Evolutionary conservation across 2,113 vertebrate genomes (phyloP).

Genomic region (Cyanocitta stelleri): DNA sequence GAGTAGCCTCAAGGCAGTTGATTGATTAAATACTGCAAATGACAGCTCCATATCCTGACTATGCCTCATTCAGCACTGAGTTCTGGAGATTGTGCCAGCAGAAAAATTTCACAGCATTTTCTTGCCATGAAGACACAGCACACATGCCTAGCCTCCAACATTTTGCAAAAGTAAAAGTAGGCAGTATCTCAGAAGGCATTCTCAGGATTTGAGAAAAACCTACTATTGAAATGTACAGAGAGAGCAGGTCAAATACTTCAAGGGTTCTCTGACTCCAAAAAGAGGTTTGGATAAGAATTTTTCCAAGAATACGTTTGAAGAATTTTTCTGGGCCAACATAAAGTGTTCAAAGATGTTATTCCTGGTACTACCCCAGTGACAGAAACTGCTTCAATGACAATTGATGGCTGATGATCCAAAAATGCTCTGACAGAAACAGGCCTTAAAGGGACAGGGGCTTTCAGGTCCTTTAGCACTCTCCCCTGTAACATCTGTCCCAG

Average conservation of each 20-base stretch:
- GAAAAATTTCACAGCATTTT: not conserved
- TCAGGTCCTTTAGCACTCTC: not conserved
- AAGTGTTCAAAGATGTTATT: not conserved
- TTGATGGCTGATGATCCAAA: not conserved
- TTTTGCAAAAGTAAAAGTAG: not conserved
- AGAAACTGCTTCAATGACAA: not conserved
- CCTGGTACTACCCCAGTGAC: not conserved
- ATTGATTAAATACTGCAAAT: not conserved
- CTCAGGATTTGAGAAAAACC: not conserved
- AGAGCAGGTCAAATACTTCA: not conserved
- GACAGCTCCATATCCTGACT: not conserved
- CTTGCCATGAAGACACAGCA: not conserved
- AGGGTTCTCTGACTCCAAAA: not conserved
- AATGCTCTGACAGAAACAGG: not conserved
- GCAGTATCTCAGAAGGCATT: not conserved
- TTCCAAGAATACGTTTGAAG: not conserved
- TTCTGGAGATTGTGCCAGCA: not conserved
- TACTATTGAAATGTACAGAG: not conserved
- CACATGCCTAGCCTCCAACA: not conserved
- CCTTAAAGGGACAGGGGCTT: not conserved
- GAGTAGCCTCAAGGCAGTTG: not conserved
- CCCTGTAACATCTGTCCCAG: not conserved
- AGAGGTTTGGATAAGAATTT: not conserved
- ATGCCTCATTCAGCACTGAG: not conserved
- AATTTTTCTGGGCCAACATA: not conserved